Evolutionary conservation across 2,797 vertebrate species (phyloP).

Genomic region (Lepus townsendii): DNA sequence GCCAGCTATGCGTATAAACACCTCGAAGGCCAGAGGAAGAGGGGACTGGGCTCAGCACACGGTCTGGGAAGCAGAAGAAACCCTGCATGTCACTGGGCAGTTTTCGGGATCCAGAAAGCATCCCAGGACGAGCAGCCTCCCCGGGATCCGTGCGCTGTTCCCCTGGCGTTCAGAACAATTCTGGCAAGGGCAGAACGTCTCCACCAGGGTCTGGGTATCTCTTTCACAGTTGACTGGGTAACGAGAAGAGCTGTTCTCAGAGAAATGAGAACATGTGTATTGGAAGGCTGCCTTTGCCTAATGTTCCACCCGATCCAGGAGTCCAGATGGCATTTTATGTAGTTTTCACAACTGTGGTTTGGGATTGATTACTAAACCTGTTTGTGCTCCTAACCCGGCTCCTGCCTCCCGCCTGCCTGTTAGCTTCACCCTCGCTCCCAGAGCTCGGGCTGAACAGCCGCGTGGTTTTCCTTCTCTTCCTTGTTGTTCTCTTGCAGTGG

Average conservation of each 20-base stretch:
- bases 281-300: constrained; percentile 76
- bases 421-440: neutral
- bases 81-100: too few species aligned
- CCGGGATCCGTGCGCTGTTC: neutral
- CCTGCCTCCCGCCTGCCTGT: constrained; percentile 60
- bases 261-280: constrained; percentile 70
- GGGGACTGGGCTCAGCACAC: neutral
- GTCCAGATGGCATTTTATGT: constrained; percentile 82
- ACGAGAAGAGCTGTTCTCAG: constrained; percentile 56
- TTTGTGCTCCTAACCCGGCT: constrained; percentile 65
- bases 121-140: neutral
- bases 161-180: neutral
- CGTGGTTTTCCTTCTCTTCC: neutral
- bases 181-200: neutral
- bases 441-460: neutral
- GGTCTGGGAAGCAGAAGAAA: neutral
- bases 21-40: neutral
- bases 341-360: constrained; percentile 79
- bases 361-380: constrained; percentile 67
- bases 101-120: neutral
- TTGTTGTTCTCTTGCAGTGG: neutral
- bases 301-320: constrained; percentile 61
- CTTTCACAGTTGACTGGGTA: constrained; percentile 63
- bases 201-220: neutral
- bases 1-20: neutral